Conservation (phyloP, 2,888 invertebrate species). For the Diogma glabrata region DNA sequence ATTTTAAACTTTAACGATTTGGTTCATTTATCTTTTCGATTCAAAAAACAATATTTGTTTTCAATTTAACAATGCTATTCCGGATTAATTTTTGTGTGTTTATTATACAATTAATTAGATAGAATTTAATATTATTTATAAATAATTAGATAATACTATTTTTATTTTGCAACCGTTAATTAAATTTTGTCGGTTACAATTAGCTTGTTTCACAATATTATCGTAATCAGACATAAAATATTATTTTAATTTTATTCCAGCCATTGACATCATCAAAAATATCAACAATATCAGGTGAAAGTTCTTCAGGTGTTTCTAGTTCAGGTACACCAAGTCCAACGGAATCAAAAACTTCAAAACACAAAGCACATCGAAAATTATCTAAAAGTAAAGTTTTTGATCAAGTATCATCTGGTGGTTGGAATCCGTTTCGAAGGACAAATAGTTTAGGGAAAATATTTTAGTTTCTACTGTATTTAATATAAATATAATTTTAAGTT, state of each 20-base stretch:
- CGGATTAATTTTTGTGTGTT: too few species aligned
- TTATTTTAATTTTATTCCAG: slow-evolving; percentile 19
- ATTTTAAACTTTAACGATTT: too few species aligned
- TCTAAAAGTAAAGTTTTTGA: slow-evolving; percentile 30
- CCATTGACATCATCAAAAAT: slow-evolving; percentile 26
- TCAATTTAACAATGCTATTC: too few species aligned
- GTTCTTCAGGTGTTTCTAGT: slow-evolving; percentile 35
- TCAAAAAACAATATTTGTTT: too few species aligned
- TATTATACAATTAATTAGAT: too few species aligned
- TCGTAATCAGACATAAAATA: not conserved
- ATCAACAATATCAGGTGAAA: slow-evolving; percentile 35
- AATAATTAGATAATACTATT: too few species aligned
- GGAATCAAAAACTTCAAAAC: slow-evolving; percentile 31
- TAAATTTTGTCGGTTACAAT: too few species aligned
- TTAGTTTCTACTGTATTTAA: too few species aligned
- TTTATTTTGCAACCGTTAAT: too few species aligned
- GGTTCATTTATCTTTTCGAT: too few species aligned
- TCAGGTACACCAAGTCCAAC: slow-evolving; percentile 36
- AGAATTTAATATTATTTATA: too few species aligned
- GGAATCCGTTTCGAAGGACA: slow-evolving; percentile 36
- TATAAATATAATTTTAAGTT: not conserved
- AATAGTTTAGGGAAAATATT: slow-evolving; percentile 36
- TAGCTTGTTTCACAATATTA: too few species aligned
- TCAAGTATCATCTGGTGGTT: slow-evolving; percentile 33
- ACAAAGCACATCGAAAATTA: slow-evolving; percentile 31